phyloP scores from a whole-genome alignment of 2,888 invertebrate genomes.

The Scaptomyza parva region DNA sequence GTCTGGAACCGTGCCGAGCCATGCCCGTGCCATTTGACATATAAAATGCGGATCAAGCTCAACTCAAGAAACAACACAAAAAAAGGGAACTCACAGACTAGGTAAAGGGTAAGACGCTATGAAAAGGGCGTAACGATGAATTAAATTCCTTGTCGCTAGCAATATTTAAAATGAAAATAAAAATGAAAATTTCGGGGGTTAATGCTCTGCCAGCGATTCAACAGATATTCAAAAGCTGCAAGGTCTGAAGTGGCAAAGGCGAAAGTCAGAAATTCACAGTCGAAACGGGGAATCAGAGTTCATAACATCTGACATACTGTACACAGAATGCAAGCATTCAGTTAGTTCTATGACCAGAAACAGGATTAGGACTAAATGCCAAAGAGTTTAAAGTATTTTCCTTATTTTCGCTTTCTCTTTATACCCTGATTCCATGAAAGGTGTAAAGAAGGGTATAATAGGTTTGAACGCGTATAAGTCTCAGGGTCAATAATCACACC shows the following conservation, averaged over 20 bases:
- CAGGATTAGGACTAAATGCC: constrained; percentile 32
- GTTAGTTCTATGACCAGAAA: constrained; percentile 14
- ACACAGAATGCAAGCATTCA: constrained; percentile 21
- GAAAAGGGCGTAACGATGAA: constrained; percentile 13
- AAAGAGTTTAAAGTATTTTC: constrained; percentile 5
- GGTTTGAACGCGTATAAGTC: no score
- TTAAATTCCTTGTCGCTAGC: constrained; percentile 53
- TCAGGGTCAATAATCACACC: no score
- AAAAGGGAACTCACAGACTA: constrained; percentile 6
- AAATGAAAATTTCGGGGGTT: constrained; percentile 71
- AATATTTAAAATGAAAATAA: constrained; percentile 63
- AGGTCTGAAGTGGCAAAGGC: background rate
- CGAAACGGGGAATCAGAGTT: constrained; percentile 29
- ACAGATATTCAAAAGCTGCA: constrained; percentile 17
- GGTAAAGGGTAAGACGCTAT: background rate
- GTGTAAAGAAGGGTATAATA: no score
- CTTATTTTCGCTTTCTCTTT: no score
- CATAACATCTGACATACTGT: constrained; percentile 54
- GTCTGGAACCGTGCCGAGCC: constrained; percentile 19
- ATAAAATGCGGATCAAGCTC: constrained; percentile 69
- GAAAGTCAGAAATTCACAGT: background rate
- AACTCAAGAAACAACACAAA: constrained; percentile 16
- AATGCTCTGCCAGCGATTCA: constrained; percentile 63
- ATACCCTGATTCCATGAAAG: no score
- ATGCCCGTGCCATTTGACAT: constrained; percentile 56